Evolutionary conservation across 1,140 invertebrate species (phyloP), one percentile per base, ranked within the genome.

Genomic region (Drosophila eugracilis): DNA sequence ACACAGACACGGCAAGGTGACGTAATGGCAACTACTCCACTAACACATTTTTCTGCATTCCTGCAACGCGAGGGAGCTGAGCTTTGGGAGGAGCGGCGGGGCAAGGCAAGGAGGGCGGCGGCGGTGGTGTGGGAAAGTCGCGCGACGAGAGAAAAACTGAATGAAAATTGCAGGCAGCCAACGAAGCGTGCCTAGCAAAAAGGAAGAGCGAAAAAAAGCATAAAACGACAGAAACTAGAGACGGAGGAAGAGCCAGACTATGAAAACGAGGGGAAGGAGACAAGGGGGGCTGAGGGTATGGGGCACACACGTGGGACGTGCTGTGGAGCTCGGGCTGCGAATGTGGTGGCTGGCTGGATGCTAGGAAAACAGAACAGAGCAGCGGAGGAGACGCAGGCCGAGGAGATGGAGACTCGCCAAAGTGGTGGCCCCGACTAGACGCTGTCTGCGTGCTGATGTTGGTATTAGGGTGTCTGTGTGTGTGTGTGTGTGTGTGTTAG

Each of bases 21-120:
- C 90, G 90, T 91, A 91, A 91, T 91, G 79, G 58, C 78, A 91
- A 91, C 86, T 91, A 91, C 89, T 91, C 90, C 86, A 91, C 90
- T 91, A 91, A 91, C 90, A 91, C 90, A 91, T 91, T 91, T 91
- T 91, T 90, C 90, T 91, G 88, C 86, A 91, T 89, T 91, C 89
- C 79, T 90, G 74, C 76, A 62, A 49, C 69, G 69, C 54, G 62
- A 66, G 60, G 37, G 45, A 30, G 62, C 47, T n/a, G n/a, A n/a
- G n/a, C n/a, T n/a, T n/a, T n/a, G 9, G 32, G 26, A 26, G 21
- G 17, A 15, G 3, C n/a, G n/a, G n/a, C n/a, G n/a, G n/a, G n/a
- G n/a, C n/a, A n/a, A n/a, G n/a, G n/a, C n/a, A n/a, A 39, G 36
- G n/a, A 42, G 28, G 10, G 41, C 41, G 5, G 53, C 14, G 26